Conservation (phyloP, 1,140 invertebrate genomes). For the Nomia melanderi region DNA sequence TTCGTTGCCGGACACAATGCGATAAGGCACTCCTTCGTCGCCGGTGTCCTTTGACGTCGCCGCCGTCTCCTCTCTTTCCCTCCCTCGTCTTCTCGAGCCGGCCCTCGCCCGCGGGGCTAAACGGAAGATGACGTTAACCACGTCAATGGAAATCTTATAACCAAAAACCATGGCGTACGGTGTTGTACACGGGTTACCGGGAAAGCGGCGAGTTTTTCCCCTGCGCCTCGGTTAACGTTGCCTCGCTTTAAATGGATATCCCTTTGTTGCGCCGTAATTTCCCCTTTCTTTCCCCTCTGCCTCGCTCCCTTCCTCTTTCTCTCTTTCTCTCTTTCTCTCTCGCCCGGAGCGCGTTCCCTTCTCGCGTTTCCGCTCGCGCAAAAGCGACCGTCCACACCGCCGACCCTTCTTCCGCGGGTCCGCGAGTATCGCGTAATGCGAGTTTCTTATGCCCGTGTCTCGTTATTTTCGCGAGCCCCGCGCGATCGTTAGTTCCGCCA, state of each 20-base stretch:
- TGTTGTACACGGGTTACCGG: not conserved
- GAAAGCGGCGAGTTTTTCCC: slow-evolving; percentile 2
- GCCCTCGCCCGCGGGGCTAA: not conserved
- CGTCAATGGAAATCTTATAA: slow-evolving; percentile 38
- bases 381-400: not conserved
- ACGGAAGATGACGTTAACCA: slow-evolving; percentile 47
- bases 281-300: slow-evolving; percentile 11
- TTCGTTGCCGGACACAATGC: slow-evolving; percentile 7
- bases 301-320: not conserved
- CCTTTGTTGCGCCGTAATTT: slow-evolving; percentile 54
- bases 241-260: slow-evolving; percentile 24
- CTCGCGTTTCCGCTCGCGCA: slow-evolving; percentile 15
- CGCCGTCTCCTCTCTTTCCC: too few species aligned
- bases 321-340: too few species aligned
- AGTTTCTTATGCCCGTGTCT: slow-evolving; percentile 30
- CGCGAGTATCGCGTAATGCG: slow-evolving; percentile 14
- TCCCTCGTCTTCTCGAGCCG: not conserved
- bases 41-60: slow-evolving; percentile 15
- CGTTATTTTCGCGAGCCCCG: slow-evolving; percentile 34
- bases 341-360: too few species aligned
- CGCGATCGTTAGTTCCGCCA: slow-evolving; percentile 37
- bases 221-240: not conserved
- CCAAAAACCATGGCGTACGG: slow-evolving; percentile 27
- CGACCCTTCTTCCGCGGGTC: slow-evolving; percentile 2
- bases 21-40: slow-evolving; percentile 14